Conservation (phyloP, 2,113 vertebrate genomes). For the Symphodus melops region DNA sequence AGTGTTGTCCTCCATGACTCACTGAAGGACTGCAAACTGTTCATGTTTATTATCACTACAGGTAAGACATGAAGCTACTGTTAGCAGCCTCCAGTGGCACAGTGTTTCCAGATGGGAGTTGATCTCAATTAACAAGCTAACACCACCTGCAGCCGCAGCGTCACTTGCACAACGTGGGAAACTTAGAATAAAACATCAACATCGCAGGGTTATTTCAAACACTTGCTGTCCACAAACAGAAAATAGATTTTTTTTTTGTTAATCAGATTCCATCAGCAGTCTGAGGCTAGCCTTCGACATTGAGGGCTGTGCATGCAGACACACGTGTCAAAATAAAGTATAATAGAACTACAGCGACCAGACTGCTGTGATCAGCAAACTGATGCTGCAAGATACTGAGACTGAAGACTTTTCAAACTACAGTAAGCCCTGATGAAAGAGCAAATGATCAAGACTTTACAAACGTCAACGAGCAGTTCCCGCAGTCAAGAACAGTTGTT, state of each 20-base stretch:
- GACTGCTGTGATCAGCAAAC: slow-evolving; percentile 5
- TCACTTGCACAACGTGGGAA: not conserved
- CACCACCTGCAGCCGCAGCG: not conserved
- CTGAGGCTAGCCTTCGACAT: slow-evolving; percentile 8
- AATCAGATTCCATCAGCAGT: not conserved
- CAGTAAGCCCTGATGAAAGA: too few relatives aligned
- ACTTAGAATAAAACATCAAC: not conserved
- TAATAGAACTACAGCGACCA: not conserved
- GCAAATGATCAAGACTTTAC: too few relatives aligned
- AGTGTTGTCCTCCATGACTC: slow-evolving; percentile 52
- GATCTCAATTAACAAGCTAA: too few relatives aligned
- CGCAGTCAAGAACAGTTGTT: too few relatives aligned
- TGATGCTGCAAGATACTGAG: not conserved
- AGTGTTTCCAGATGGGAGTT: not conserved
- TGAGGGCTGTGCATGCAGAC: not conserved
- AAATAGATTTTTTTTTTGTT: not conserved
- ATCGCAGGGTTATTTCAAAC: not conserved
- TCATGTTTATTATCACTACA: not conserved
- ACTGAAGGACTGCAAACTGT: slow-evolving; percentile 8
- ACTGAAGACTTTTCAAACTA: not conserved
- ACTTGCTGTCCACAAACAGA: not conserved
- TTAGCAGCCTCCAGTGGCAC: slow-evolving; percentile 2
- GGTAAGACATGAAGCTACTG: slow-evolving; percentile 43
- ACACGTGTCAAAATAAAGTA: not conserved
- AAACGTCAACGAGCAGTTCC: too few relatives aligned